Base-by-base conservation (phyloP, 2,113 vertebrate genomes). In the Prolemur simus region DNA sequence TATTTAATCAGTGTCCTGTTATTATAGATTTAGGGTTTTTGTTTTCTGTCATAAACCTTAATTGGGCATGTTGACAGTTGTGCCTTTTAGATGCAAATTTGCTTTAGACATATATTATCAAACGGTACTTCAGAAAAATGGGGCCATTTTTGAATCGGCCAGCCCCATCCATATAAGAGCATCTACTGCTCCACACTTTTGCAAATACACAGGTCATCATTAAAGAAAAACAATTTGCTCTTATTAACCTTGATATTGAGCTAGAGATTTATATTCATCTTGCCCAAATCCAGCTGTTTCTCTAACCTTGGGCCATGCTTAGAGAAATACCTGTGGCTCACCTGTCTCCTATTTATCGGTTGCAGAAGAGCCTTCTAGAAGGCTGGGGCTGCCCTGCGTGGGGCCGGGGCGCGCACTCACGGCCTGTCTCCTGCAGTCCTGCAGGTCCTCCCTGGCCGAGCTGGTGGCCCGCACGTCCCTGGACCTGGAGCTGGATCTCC, bases 401-500 rank as follows among this genome's bases (percentile, higher is more conserved):
- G 7, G 2, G 17, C 32, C 25, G 6, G 29, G 14, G 18, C 11
- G 10, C 9, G 3, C 20, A 29, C 56, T 96, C 86, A 91, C 7
- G 27, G 47, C 45, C 2, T 0, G 8, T 87, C 25, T 60, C 56
- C 76, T 34, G 99, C 99, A 99, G 99, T 98, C 99, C 87, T 99
- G 99, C 97, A 99, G 99, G 97, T 99, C 99, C 39, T 99, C 99
- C 91, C 98, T 99, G 98, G 99, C 99, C 6, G 99, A 99, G 97
- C 99, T 99, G 97, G 99, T 99, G 91, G 99, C 99, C 21, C 99
- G 99, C 90, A 99, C 99, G 29, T 99, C 99, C 73, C 98, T 99
- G 98, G 99, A 99, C 99, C 99, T 99, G 99, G 99, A 99, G 99
- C 99, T 99, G 99, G 99, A 99, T 98, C 99, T 99, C 98, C 99